These are phyloP conservation scores for Corythaixoides concolor DNA, from an alignment of 2,113 vertebrate species.

Conservation along the genomic window DNA sequence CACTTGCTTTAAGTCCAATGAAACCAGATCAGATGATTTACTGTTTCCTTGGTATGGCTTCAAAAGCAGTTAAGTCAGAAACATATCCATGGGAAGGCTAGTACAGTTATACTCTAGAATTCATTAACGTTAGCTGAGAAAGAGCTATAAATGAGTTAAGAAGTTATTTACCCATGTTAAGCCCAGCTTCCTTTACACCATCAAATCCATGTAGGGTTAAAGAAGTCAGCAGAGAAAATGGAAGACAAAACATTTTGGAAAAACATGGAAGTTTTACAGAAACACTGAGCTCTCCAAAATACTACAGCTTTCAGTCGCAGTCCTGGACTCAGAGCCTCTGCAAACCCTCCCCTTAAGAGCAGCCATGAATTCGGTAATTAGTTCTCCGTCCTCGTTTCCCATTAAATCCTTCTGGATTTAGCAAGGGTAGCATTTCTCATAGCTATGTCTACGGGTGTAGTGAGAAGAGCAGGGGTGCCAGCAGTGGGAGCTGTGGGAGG, in stretches of 20 bases:
- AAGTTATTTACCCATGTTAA: background rate
- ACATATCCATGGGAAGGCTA: background rate
- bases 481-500: background rate
- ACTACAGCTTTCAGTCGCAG: background rate
- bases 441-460: background rate
- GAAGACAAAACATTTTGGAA: background rate
- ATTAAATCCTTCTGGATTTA: background rate
- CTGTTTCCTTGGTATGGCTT: background rate
- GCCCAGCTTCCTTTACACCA: accelerated
- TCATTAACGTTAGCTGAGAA: background rate
- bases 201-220: background rate
- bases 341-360: background rate
- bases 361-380: accelerated
- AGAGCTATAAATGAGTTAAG: background rate
- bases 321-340: background rate
- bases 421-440: background rate
- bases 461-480: background rate
- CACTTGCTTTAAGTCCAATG: background rate
- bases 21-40: background rate
- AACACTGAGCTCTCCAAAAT: background rate
- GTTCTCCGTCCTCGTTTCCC: background rate
- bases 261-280: background rate
- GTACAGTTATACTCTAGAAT: too few relatives aligned
- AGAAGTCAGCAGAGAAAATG: background rate
- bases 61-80: background rate